Evolutionary conservation across 2,888 invertebrate genomes (phyloP).

Genomic region (Opisthograptis luteolata): DNA sequence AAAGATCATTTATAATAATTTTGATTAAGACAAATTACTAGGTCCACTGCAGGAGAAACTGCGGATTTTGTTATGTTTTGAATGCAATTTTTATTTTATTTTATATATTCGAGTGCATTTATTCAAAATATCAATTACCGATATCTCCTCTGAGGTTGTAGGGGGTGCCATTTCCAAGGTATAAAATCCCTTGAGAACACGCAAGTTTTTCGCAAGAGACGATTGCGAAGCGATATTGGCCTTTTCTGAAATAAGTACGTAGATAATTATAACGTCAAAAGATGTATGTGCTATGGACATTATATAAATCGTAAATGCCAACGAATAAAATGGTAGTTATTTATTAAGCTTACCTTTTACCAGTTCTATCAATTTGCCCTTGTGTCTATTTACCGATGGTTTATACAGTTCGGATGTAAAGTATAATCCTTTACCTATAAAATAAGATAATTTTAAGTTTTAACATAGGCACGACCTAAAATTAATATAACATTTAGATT

Average conservation of each 20-base stretch:
- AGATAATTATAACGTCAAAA: constrained; percentile 17
- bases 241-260: constrained; percentile 52
- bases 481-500: too few species aligned
- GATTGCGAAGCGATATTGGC: constrained; percentile 56
- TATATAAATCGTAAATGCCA: constrained; percentile 26
- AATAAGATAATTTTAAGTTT: too few species aligned
- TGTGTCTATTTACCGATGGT: constrained; percentile 49
- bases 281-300: constrained; percentile 11
- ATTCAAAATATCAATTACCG: constrained; percentile 47
- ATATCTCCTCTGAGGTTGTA: constrained; percentile 44
- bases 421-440: constrained; percentile 49
- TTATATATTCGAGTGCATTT: too few species aligned
- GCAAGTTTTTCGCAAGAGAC: constrained; percentile 58
- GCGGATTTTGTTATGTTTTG: too few species aligned
- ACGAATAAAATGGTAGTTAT: constrained; percentile 13
- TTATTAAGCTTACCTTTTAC: constrained; percentile 51
- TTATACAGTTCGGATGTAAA: constrained; percentile 49
- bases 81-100: too few species aligned
- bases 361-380: constrained; percentile 51
- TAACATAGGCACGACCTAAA: too few species aligned
- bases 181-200: constrained; percentile 63
- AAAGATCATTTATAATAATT: too few species aligned
- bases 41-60: too few species aligned
- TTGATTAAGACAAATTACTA: too few species aligned
- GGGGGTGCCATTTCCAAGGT: constrained; percentile 71